phyloP scores from a whole-genome alignment of 2,888 invertebrate species.

The Malthinus flaveolus region DNA sequence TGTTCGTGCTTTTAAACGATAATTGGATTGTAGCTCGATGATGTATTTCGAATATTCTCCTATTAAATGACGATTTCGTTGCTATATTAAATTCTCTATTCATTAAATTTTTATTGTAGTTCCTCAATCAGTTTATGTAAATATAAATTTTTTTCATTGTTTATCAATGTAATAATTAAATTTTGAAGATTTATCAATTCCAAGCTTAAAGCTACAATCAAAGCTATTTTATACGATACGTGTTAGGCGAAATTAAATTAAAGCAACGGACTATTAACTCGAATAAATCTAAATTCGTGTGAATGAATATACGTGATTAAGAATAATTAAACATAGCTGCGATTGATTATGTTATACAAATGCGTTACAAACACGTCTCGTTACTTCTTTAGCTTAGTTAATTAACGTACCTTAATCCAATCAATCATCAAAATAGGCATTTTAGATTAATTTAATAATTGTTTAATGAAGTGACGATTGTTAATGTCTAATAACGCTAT shows the following conservation, averaged over 20 bases:
- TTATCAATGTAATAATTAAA: too few species aligned
- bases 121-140: too few species aligned
- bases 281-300: slow-evolving; percentile 1
- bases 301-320: slow-evolving; percentile 7
- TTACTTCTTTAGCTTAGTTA: slow-evolving; percentile 2
- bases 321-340: slow-evolving; percentile 2
- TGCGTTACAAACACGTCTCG: slow-evolving; percentile 3
- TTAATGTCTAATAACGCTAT: background rate
- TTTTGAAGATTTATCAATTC: too few species aligned
- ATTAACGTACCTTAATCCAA: background rate
- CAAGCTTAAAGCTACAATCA: too few species aligned
- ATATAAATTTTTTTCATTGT: too few species aligned
- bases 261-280: background rate
- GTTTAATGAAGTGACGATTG: slow-evolving; percentile 1
- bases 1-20: too few species aligned
- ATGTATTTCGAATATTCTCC: too few species aligned
- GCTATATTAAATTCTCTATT: too few species aligned
- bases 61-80: too few species aligned
- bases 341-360: slow-evolving; percentile 4
- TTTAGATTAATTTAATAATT: slow-evolving; percentile 3
- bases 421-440: slow-evolving; percentile 2
- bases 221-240: too few species aligned
- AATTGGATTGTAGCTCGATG: too few species aligned
- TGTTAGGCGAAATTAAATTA: background rate
- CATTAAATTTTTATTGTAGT: too few species aligned